These are phyloP conservation scores for Amazona vittata DNA, from an alignment of 2,113 vertebrate genomes.

Conservation along the genomic window DNA sequence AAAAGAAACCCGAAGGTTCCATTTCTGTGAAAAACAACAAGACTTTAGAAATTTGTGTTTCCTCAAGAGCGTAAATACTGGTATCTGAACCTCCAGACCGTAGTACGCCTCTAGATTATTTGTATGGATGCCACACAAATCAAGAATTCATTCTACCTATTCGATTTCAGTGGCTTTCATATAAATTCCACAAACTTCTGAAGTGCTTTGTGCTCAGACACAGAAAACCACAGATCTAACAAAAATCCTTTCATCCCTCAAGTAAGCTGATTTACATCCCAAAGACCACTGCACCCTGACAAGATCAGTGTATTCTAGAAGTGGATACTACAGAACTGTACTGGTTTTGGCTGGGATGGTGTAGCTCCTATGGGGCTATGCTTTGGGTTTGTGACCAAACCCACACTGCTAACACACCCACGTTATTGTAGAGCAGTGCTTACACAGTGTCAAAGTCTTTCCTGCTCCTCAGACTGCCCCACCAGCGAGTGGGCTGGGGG, in stretches of 20 bases:
- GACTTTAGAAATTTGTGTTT: not conserved
- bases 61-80: not conserved
- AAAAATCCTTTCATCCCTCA: not conserved
- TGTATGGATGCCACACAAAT: not conserved
- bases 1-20: not conserved
- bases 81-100: not conserved
- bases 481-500: not conserved
- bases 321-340: not conserved
- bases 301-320: not conserved
- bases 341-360: not conserved
- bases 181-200: not conserved
- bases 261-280: not conserved
- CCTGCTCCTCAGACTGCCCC: not conserved
- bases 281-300: not conserved
- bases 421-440: not conserved
- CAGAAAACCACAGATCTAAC: not conserved
- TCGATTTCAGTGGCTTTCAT: not conserved
- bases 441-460: not conserved
- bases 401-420: fast-evolving
- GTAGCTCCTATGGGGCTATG: not conserved
- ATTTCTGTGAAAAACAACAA: not conserved
- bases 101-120: not conserved
- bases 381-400: not conserved
- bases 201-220: not conserved
- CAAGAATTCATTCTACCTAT: not conserved